Evolutionary conservation across 2,797 vertebrate species (phyloP).

Genomic region (Leuciscus waleckii): DNA sequence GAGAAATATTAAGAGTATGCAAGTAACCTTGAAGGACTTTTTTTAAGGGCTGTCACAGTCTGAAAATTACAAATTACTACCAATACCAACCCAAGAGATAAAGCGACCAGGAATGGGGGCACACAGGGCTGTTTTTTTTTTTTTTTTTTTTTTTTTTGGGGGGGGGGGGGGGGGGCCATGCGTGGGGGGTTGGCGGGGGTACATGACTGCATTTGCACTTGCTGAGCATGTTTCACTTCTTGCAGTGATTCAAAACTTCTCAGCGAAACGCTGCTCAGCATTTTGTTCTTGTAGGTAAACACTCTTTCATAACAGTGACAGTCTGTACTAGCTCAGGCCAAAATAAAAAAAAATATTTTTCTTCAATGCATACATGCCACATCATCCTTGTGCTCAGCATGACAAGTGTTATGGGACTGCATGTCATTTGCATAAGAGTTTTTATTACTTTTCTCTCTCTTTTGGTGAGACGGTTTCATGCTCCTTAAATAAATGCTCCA

Average conservation of each 20-base stretch:
- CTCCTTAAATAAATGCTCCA: conserved; percentile 20
- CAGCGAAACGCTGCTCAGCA: not conserved
- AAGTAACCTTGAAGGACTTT: not conserved
- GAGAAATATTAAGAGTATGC: not conserved
- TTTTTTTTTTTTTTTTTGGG: too few species aligned
- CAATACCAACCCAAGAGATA: not conserved
- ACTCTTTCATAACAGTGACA: conserved; percentile 3
- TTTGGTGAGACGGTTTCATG: not conserved
- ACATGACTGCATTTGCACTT: not conserved
- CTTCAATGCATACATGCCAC: not conserved
- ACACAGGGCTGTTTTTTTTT: not conserved
- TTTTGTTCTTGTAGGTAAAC: conserved; percentile 13
- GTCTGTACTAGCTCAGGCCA: not conserved
- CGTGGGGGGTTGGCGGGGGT: fast-evolving
- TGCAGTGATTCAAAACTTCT: conserved; percentile 1
- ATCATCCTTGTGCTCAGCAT: conserved; percentile 2
- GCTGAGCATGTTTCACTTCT: not conserved
- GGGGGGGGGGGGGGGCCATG: too few species aligned
- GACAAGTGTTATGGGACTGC: conserved; percentile 3
- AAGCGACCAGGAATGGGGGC: not conserved
- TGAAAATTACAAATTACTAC: not conserved
- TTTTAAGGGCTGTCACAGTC: not conserved
- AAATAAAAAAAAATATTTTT: not conserved
- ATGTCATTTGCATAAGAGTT: conserved; percentile 29
- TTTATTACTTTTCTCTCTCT: conserved; percentile 10